phyloP scores from a whole-genome alignment of 2,113 vertebrate genomes.

The Ictalurus punctatus region DNA sequence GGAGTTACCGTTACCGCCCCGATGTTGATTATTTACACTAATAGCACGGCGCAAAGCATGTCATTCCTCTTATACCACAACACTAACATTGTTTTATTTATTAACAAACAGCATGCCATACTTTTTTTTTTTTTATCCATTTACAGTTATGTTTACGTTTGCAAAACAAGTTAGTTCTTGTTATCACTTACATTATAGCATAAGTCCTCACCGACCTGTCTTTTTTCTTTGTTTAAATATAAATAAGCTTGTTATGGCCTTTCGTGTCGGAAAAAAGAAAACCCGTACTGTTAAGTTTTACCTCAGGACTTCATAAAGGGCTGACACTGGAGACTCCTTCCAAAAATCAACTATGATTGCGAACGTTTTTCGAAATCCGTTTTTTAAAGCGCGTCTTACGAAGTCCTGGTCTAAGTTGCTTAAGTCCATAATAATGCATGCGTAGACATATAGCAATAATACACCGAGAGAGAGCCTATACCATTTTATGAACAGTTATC shows the following conservation, averaged over 20 bases:
- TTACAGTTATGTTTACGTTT: background rate
- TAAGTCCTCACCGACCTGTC: background rate
- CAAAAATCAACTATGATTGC: background rate
- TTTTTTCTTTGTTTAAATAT: background rate
- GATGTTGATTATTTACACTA: background rate
- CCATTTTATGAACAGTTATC: background rate
- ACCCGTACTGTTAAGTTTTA: background rate
- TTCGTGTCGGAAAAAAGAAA: background rate
- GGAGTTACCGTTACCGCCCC: background rate
- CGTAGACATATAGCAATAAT: background rate
- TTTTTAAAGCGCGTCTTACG: too few species aligned
- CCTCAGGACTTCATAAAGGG: background rate
- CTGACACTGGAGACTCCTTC: background rate
- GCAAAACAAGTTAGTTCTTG: background rate
- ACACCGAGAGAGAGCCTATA: background rate
- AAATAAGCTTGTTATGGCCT: background rate
- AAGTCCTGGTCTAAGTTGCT: background rate
- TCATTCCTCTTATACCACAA: background rate
- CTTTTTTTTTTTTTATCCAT: background rate
- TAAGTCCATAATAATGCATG: background rate
- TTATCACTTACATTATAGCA: background rate
- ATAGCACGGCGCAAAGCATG: background rate
- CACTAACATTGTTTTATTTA: background rate
- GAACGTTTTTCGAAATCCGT: too few species aligned
- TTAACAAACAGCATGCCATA: background rate